Evolutionary conservation across 2,797 vertebrate genomes (phyloP).

Genomic region (Pampus argenteus): DNA sequence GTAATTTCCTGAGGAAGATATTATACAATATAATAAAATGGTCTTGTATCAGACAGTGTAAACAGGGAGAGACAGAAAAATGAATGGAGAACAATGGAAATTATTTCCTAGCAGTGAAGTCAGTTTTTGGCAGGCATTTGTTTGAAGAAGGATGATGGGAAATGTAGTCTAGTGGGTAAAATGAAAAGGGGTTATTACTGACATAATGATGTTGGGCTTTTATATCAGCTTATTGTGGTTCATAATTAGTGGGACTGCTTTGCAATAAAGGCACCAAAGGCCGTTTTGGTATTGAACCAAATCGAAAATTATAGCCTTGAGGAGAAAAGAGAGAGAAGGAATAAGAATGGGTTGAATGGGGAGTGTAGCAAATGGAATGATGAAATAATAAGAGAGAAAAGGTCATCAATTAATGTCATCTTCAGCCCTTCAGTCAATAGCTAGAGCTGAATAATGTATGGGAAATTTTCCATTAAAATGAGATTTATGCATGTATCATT

Average conservation of each 20-base stretch:
- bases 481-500: conserved; percentile 23
- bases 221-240: conserved; percentile 42
- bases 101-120: conserved; percentile 54
- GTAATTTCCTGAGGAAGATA: conserved; percentile 74
- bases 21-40: conserved; percentile 45
- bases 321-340: conserved; percentile 19
- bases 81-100: conserved; percentile 49
- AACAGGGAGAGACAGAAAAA: conserved; percentile 49
- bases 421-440: conserved; percentile 35
- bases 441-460: conserved; percentile 17
- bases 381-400: conserved; percentile 56
- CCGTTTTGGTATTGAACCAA: conserved; percentile 47
- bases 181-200: conserved; percentile 54
- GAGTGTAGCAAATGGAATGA: conserved; percentile 27
- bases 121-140: conserved; percentile 35
- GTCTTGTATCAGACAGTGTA: conserved; percentile 61
- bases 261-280: conserved; percentile 52
- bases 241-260: conserved; percentile 49
- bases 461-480: conserved; percentile 25
- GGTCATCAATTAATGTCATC: conserved; percentile 59
- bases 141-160: conserved; percentile 69
- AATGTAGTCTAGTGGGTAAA: conserved; percentile 67
- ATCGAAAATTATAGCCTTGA: conserved; percentile 47
- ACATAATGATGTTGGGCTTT: conserved; percentile 57
- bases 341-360: conserved; percentile 30